These are phyloP conservation scores for Aphodius sticticus DNA, from an alignment of 2,888 invertebrate species.

Conservation along the genomic window DNA sequence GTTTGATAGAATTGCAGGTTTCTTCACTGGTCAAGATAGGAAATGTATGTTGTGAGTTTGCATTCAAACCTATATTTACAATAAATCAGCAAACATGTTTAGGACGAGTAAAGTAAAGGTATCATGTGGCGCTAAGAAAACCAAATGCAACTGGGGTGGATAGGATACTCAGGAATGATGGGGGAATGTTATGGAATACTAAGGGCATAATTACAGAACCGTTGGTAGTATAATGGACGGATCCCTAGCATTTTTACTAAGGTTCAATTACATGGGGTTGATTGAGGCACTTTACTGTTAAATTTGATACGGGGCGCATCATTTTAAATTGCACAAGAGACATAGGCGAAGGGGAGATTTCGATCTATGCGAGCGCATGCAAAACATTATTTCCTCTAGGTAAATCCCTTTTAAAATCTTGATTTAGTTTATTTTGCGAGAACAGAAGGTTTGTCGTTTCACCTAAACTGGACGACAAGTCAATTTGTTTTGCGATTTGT, in stretches of 20 bases:
- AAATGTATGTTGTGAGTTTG: not conserved
- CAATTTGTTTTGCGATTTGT: no score
- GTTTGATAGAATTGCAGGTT: not conserved
- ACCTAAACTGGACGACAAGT: no score
- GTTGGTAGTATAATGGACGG: not conserved
- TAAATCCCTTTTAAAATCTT: not conserved
- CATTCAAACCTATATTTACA: not conserved
- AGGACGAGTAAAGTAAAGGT: not conserved
- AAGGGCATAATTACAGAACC: not conserved
- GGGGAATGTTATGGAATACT: not conserved
- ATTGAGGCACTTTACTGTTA: constrained; percentile 4
- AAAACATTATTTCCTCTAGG: no score
- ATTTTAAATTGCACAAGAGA: not conserved
- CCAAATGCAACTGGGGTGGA: not conserved
- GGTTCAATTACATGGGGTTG: not conserved
- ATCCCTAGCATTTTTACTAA: not conserved
- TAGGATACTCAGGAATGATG: not conserved
- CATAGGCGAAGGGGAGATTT: not conserved
- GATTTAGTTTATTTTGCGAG: not conserved
- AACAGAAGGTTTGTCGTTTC: no score
- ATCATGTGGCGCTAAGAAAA: not conserved
- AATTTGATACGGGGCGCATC: not conserved
- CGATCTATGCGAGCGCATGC: no score
- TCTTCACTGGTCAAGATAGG: no score
- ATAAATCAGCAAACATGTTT: no score